Evolutionary conservation across 2,113 vertebrate species (phyloP).

Genomic region (Platycercus adscitus): DNA sequence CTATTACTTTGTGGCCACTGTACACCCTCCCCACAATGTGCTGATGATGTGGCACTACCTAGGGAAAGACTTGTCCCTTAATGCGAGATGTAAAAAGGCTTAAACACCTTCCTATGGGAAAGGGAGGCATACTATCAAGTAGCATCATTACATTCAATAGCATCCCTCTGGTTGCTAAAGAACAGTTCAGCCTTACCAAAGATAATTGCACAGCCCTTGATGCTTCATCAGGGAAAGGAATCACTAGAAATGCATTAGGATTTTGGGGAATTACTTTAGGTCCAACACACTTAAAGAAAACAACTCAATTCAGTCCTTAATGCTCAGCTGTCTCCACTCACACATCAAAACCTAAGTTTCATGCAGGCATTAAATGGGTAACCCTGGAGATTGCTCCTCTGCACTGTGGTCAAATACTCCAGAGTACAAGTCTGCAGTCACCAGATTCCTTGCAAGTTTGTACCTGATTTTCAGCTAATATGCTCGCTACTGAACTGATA

Average conservation of each 20-base stretch:
- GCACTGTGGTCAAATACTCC: not conserved
- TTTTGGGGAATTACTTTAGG: not conserved
- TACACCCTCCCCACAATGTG: too few relatives aligned
- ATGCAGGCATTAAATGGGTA: too few relatives aligned
- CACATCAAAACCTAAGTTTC: not conserved
- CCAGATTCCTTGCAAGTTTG: not conserved
- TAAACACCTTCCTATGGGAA: not conserved
- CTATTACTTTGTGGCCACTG: not conserved
- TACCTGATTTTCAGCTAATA: not conserved
- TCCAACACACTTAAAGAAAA: not conserved
- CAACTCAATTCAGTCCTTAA: not conserved
- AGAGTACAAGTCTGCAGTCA: not conserved
- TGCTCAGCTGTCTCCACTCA: not conserved
- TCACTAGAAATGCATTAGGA: not conserved
- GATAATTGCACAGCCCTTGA: not conserved
- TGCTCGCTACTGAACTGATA: not conserved
- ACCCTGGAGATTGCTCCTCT: not conserved
- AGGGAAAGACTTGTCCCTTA: not conserved
- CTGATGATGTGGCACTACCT: not conserved
- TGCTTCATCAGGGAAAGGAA: not conserved
- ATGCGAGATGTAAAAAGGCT: not conserved
- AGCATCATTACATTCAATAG: not conserved
- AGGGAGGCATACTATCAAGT: not conserved
- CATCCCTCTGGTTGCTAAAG: not conserved
- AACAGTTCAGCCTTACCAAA: not conserved